Evolutionary conservation across 2,888 invertebrate species (phyloP), one percentile per base, ranked within the genome.

Genomic region (Catocala fraxini): DNA sequence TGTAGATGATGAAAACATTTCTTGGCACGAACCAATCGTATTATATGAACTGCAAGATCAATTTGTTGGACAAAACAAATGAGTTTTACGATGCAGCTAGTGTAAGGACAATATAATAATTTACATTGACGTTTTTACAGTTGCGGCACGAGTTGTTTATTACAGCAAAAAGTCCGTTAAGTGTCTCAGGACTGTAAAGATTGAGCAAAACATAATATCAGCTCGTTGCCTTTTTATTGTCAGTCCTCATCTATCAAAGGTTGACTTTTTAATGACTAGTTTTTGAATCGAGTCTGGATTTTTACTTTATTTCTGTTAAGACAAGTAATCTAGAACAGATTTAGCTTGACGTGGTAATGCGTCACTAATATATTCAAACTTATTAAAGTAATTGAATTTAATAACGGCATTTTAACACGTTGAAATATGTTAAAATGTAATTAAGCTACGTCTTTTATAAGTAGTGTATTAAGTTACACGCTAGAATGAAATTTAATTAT

Each of bases 121-220:
- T 80, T 79, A 80, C 67, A 72, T 66, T 71, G 75, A 75, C 70
- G 77, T 83, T 82, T 83, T 83, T 78, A 82, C 71, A 77, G 77
- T 70, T 75, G 75, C 35, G 49, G 72, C 75, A 71, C 66, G 76
- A 74, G 77, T 77, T 73, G 73, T 84, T 87, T 82, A 83, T 82
- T 71, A 80, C 68, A 61, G 76, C 77, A 87, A 87, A 87, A 85
- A 85, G 71, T 70, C 51, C 61, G 72, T 75, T 76, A 75, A 75
- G 75, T 69, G 73, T 70, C 76, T 68, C 68, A 72, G 73, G 70
- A 74, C 77, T 66, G 70, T 68, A 69, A 72, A 79, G 72, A 79
- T 80, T 75, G 79, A 79, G 72, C 69, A 75, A 77, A 76, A 77
- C 70, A 73, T 74, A 73, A 75, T 75, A 43, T 33, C 49, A 9